Base-by-base conservation (phyloP, 2,797 vertebrate genomes). In the Enteromius mattozi region DNA sequence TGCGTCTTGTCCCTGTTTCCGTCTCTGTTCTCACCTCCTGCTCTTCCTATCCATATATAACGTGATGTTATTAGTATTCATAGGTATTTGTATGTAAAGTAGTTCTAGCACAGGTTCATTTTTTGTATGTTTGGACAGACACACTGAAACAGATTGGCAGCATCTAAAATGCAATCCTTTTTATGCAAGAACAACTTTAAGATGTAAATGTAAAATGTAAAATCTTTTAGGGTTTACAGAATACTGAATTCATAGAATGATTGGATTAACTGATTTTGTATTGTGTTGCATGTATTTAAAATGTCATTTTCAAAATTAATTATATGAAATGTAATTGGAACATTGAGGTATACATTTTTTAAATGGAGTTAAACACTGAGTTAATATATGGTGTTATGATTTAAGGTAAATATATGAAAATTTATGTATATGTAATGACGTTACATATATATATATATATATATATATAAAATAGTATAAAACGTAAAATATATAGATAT, bases 1-100 rank as follows among this genome's bases (percentile, higher is more conserved):
- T 17, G 21, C 59, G n/a, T 82, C 78, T 71, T 51, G 24, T 47
- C 42, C 71, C 19, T 47, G 21, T 21, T 17, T 30, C n/a, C 81
- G 16, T 33, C 35, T 75, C 63, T 54, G 42, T 45, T 69, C 2
- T 49, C 70, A 49, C 78, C 87, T 88, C 72, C 27, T n/a, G 6
- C 65, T 59, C 78, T 88, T 89, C 86, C 88, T 90, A 85, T 47
- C 85, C 66, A 87, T 86, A 83, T 81, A 59, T 66, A 63, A 30
- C 37, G 17, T 42, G 24, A 63, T 47, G 2, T 49, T 27, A 66
- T 80, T 66, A 80, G 19, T 49, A 80, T 80, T 80, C 63, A 37
- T 66, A 13, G 49, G 24, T 54, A 75, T 42, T 63, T 45, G 65
- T 69, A 37, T 61, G 54, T 54, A 75, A 56, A 70, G 54, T 69